Evolutionary conservation across 2,113 vertebrate species (phyloP), one percentile per base, ranked within the genome.

Genomic region (Urocitellus parryii): DNA sequence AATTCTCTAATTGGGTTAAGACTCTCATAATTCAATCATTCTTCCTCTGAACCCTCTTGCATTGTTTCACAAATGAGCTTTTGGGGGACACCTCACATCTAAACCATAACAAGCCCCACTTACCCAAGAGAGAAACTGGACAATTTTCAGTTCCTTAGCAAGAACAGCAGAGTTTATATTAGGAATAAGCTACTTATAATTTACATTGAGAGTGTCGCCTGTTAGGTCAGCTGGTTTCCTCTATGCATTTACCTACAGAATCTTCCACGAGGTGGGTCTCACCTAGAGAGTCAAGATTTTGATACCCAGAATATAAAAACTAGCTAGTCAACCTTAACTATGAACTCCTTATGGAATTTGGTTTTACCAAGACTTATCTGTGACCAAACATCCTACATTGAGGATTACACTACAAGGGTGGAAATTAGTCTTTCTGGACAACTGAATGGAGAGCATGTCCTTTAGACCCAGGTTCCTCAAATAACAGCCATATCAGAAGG

Each of bases 271-370:
- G 45, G 61, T 81, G 11, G 2, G 24, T 10, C 18, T 4, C 37
- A 24, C 0, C 48, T 68, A 74, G 58, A 80, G 5, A 58, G 22
- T 80, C 70, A 90, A 96, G 24, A 94, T 83, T 79, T 81, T 78
- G 20, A 90, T 81, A n/a, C 13, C 10, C 68, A 95, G 53, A 92
- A 90, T 48, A 78, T 78, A 17, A 91, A 91, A 95, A 45, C n/a
- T 32, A 74, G 16, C 45, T 96, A 78, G 7, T 51, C 72, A 77
- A n/a, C 13, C 48, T 68, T 91, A 86, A 63, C 16, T 4, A 22
- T 87, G 45, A 85, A 1, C 10, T 2, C 27, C 27, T 91, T 85
- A 32, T 4, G 65, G 78, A 91, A 85, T 84, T 65, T 77, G 7
- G 45, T 65, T 22, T 88, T 67, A 48, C 7, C 18, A 68, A 45